A percentile compares a stretch with the other conserved stretches of the same genome.
These are phyloP conservation scores for Neogobius melanostomus DNA, from an alignment of 2,113 vertebrate genomes.

Conservation along the genomic window DNA sequence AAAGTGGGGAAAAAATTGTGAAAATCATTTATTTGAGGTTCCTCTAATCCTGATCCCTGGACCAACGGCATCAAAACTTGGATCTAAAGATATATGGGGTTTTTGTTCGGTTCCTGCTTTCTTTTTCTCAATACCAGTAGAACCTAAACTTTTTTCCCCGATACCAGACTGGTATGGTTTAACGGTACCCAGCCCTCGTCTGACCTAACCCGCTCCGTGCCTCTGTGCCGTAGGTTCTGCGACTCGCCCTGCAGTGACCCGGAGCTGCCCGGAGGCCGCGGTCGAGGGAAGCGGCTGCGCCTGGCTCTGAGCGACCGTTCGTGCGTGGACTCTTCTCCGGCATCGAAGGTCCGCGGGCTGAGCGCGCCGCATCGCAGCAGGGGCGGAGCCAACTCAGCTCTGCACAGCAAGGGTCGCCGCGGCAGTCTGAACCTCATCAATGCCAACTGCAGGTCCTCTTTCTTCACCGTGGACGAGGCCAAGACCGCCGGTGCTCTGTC, in stretches of 20 bases:
- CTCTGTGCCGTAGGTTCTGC: constrained; percentile 84
- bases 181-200: not conserved
- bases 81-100: no score
- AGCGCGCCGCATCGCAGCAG: constrained; percentile 87
- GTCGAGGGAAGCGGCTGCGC: constrained; percentile 90
- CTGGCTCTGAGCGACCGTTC: constrained; percentile 80
- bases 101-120: no score
- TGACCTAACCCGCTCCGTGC: not conserved
- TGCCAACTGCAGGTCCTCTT: constrained; percentile 86
- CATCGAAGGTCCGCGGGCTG: constrained; percentile 86
- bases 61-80: no score
- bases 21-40: no score
- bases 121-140: no score
- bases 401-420: constrained; percentile 88
- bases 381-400: constrained; percentile 74
- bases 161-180: no score
- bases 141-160: no score
- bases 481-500: constrained; percentile 81
- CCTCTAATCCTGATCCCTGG: no score
- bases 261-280: constrained; percentile 90
- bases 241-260: constrained; percentile 95
- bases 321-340: constrained; percentile 78
- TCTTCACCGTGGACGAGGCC: constrained; percentile 89
- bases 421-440: constrained; percentile 89
- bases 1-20: no score